These are phyloP conservation scores for Hephaestus fuliginosus DNA, from an alignment of 2,797 vertebrate genomes.

Conservation along the genomic window DNA sequence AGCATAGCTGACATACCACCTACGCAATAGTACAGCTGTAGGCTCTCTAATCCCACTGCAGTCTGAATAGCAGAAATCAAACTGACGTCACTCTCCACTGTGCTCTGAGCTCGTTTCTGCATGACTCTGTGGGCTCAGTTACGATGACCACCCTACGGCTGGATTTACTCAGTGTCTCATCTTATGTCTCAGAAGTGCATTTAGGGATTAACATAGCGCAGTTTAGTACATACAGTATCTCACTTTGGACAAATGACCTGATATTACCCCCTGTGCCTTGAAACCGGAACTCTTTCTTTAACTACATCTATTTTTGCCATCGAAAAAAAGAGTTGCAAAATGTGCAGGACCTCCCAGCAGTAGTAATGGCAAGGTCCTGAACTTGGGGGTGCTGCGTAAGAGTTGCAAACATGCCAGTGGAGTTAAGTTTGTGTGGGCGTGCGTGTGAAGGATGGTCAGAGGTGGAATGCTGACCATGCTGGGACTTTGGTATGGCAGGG, in stretches of 20 bases:
- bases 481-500: slow-evolving; percentile 61
- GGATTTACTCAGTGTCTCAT: slow-evolving; percentile 21
- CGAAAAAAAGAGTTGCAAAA: slow-evolving; percentile 27
- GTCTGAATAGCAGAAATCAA: slow-evolving; percentile 41
- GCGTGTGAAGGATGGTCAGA: slow-evolving; percentile 43
- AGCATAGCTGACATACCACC: not conserved
- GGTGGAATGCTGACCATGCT: slow-evolving; percentile 73
- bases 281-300: slow-evolving; percentile 16
- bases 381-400: slow-evolving; percentile 47
- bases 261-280: slow-evolving; percentile 8
- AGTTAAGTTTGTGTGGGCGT: slow-evolving; percentile 27
- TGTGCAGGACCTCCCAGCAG: slow-evolving; percentile 34
- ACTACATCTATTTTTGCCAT: slow-evolving; percentile 33
- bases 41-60: slow-evolving; percentile 39
- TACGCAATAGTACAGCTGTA: slow-evolving; percentile 1
- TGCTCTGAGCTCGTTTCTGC: slow-evolving; percentile 4
- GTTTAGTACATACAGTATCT: slow-evolving; percentile 20
- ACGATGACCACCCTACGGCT: not conserved
- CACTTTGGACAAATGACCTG: slow-evolving; percentile 16
- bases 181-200: slow-evolving; percentile 33
- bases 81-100: slow-evolving; percentile 14
- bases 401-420: slow-evolving; percentile 47
- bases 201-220: slow-evolving; percentile 12
- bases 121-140: slow-evolving; percentile 16
- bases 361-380: slow-evolving; percentile 47